These are phyloP conservation scores for Aphrophora alni DNA, from an alignment of 2,888 invertebrate genomes.

Conservation along the genomic window DNA sequence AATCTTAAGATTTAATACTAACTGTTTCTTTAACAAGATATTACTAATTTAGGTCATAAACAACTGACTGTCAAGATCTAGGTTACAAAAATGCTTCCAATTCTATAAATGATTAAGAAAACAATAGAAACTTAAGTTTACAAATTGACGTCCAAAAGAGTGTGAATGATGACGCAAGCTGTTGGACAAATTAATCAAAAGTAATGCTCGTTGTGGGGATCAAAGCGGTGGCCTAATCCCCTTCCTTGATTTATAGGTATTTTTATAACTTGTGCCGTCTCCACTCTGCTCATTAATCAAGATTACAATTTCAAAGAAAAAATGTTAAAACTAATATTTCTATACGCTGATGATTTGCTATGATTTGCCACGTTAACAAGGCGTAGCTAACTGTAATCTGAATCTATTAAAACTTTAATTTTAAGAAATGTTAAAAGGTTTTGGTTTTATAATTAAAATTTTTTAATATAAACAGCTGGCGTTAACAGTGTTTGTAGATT, in stretches of 20 bases:
- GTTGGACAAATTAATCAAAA: constrained; percentile 2
- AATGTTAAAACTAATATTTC: constrained; percentile 9
- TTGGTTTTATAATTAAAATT: no score
- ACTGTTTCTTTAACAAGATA: no score
- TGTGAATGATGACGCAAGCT: not conserved
- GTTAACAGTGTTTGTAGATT: no score
- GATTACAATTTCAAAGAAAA: constrained; percentile 9
- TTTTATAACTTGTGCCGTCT: constrained; percentile 30
- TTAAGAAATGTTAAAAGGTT: no score
- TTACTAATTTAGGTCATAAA: no score
- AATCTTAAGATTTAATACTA: no score
- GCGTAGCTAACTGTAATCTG: not conserved
- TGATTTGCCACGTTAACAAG: not conserved
- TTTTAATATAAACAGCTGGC: no score
- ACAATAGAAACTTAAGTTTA: not conserved
- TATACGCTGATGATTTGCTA: not conserved
- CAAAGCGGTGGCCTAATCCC: not conserved
- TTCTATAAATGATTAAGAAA: not conserved
- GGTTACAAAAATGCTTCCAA: not conserved
- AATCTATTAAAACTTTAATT: not conserved
- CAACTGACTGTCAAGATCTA: not conserved
- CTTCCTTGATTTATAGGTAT: constrained; percentile 32
- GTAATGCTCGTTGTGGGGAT: not conserved
- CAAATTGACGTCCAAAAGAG: no score
- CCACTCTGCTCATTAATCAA: not conserved